Evolutionary conservation across 2,797 vertebrate species (phyloP).

Genomic region (Ficedula albicollis): DNA sequence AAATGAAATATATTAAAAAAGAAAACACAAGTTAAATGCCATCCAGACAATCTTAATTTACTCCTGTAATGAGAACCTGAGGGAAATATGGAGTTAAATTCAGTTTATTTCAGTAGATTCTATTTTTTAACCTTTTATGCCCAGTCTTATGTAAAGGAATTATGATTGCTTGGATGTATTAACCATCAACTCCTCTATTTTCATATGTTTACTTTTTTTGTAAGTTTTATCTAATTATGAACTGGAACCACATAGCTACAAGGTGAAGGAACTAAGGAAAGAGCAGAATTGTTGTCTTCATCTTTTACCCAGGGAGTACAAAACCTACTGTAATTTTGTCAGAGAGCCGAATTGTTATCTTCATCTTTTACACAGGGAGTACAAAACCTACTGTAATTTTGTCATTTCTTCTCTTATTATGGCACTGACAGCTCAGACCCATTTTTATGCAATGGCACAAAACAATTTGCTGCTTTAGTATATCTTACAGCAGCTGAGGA

Average conservation of each 20-base stretch:
- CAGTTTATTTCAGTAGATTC: background rate
- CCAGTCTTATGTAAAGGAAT: background rate
- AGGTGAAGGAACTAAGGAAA: background rate
- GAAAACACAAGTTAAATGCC: background rate
- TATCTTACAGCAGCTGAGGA: background rate
- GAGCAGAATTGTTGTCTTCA: background rate
- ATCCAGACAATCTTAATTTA: conserved; percentile 26
- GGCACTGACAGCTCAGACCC: background rate
- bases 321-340: conserved; percentile 16
- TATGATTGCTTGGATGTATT: background rate
- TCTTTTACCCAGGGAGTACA: background rate
- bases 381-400: conserved; percentile 14
- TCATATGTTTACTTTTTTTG: background rate
- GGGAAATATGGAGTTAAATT: conserved; percentile 23
- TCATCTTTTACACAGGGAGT: background rate
- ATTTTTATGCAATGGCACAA: background rate
- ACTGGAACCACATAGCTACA: background rate
- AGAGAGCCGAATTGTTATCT: background rate
- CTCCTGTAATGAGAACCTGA: conserved; percentile 32
- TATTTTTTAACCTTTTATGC: background rate
- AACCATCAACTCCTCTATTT: background rate
- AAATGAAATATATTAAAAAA: conserved; percentile 5
- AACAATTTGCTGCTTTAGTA: background rate
- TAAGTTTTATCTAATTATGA: background rate
- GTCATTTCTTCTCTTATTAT: conserved; percentile 1